Evolutionary conservation across 64 coral and sea anemone species (phyloP).

Genomic region (Porites australiensis): DNA sequence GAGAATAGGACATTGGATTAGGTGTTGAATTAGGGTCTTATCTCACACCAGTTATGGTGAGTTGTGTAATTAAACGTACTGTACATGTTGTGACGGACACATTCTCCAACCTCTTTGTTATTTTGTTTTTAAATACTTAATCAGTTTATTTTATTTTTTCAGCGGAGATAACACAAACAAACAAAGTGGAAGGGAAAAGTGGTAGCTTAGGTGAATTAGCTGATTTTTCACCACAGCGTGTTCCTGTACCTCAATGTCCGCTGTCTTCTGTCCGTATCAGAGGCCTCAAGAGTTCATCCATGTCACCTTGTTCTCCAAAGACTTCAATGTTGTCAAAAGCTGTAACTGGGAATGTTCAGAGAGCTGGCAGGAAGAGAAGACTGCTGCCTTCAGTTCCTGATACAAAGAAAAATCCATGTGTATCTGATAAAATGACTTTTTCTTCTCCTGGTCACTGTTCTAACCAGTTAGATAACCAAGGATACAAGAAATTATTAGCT

Average conservation of each 20-base stretch:
- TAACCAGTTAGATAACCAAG: neutral
- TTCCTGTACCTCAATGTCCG: neutral
- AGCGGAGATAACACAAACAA: neutral
- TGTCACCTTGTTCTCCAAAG: conserved; percentile 15
- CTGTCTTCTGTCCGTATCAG: neutral
- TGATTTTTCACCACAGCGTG: neutral
- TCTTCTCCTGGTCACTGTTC: neutral
- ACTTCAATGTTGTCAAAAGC: conserved; percentile 17
- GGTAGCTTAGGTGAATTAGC: neutral
- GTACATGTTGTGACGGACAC: no score
- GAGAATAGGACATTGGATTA: no score
- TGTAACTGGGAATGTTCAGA: neutral
- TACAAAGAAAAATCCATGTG: neutral
- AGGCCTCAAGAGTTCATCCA: neutral
- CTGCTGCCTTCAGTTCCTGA: conserved; percentile 15
- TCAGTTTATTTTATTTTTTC: neutral
- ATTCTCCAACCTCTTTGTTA: no score
- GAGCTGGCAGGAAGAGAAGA: conserved; percentile 5
- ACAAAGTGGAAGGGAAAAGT: neutral
- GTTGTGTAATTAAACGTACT: no score
- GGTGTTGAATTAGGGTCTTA: no score
- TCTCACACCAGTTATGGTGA: no score
- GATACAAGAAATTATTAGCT: neutral
- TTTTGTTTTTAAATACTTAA: neutral
- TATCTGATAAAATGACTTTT: neutral